phyloP scores from a whole-genome alignment of 2,888 invertebrate genomes.

The Prosapia bicincta region DNA sequence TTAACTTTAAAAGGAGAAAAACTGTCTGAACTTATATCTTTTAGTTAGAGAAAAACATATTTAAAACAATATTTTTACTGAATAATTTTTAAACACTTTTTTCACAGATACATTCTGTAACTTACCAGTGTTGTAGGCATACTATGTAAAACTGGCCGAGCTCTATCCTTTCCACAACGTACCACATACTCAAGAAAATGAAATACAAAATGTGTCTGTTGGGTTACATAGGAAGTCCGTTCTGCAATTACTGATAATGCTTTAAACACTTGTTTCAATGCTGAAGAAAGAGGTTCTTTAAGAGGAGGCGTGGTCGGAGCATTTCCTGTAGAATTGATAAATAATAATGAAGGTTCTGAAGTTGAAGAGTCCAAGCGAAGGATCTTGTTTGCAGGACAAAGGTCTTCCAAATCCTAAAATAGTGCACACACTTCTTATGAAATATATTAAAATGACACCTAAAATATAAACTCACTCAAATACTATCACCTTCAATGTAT shows the following conservation, averaged over 20 bases:
- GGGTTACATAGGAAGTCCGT: slow-evolving; percentile 73
- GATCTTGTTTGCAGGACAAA: slow-evolving; percentile 38
- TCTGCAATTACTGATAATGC: slow-evolving; percentile 67
- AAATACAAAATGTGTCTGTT: slow-evolving; percentile 78
- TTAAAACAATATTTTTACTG: no score
- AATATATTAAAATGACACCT: no score
- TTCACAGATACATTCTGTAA: no score
- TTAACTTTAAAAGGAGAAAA: no score
- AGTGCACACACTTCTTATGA: no score
- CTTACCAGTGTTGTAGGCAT: slow-evolving; percentile 69
- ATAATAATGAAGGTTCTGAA: slow-evolving; percentile 17
- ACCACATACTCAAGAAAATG: slow-evolving; percentile 73
- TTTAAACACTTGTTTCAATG: slow-evolving; percentile 65
- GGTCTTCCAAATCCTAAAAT: slow-evolving; percentile 36
- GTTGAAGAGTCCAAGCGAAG: slow-evolving; percentile 35
- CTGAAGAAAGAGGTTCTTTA: slow-evolving; percentile 61
- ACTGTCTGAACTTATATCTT: no score
- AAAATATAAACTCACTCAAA: no score
- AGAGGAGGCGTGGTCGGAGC: slow-evolving; percentile 43
- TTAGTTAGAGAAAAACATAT: no score
- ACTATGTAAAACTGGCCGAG: slow-evolving; percentile 64
- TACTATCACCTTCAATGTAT: no score
- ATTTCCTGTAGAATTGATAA: slow-evolving; percentile 20
- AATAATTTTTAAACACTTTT: no score
- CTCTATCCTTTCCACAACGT: slow-evolving; percentile 69